Evolutionary conservation across 2,888 invertebrate species (phyloP).

Genomic region (Dicyrtoma fusca): DNA sequence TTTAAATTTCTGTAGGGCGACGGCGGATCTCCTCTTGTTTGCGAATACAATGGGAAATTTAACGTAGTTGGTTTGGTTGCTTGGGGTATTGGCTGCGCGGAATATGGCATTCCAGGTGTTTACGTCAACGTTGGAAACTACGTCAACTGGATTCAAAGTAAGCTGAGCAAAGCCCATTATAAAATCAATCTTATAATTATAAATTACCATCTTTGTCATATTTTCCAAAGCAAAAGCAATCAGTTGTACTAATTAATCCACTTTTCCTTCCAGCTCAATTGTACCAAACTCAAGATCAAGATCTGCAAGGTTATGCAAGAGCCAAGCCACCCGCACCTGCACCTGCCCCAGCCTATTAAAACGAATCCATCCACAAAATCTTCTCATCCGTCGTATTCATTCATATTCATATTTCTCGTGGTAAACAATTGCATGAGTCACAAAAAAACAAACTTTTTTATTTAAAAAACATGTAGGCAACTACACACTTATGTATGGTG

Average conservation of each 20-base stretch:
- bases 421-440: too few relatives aligned
- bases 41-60: constrained; percentile 66
- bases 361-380: neutral
- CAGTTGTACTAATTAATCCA: too few relatives aligned
- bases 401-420: too few relatives aligned
- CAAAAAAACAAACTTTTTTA: too few relatives aligned
- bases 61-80: constrained; percentile 70
- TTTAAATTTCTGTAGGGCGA: too few relatives aligned
- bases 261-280: constrained; percentile 19
- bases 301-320: constrained; percentile 2
- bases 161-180: too few relatives aligned
- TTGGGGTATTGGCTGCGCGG: constrained; percentile 75
- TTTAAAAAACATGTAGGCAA: too few relatives aligned
- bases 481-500: too few relatives aligned
- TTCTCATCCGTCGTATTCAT: too few relatives aligned
- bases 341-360: neutral
- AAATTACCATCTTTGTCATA: constrained; percentile 1
- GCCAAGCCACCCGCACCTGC: neutral
- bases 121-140: constrained; percentile 75
- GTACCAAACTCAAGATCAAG: neutral
- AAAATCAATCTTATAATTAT: constrained; percentile 5
- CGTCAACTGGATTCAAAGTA: constrained; percentile 67
- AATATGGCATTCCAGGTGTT: constrained; percentile 72
- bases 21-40: constrained; percentile 74
- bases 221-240: too few relatives aligned